Evolutionary conservation across 2,797 vertebrate genomes (phyloP).

Genomic region (Myotis pilosus): DNA sequence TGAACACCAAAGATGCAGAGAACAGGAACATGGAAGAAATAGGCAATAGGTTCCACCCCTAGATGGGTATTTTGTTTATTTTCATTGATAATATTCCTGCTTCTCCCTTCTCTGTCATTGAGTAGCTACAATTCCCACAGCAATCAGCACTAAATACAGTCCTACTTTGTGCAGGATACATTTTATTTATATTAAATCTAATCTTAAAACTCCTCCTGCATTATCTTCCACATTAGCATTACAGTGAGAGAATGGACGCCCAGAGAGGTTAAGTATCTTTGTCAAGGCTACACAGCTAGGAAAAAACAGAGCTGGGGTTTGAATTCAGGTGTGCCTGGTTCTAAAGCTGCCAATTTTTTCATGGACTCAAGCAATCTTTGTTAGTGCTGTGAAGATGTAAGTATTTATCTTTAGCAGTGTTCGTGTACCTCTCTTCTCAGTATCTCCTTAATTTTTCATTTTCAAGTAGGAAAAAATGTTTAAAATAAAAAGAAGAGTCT

Average conservation of each 20-base stretch:
- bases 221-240: not conserved
- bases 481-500: conserved; percentile 17
- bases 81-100: not conserved
- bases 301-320: not conserved
- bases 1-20: not conserved
- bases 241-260: not conserved
- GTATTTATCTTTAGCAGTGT: not conserved
- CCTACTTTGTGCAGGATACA: not conserved
- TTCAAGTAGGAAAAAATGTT: not conserved
- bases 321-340: not conserved
- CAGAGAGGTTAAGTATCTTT: not conserved
- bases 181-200: conserved; percentile 16
- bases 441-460: not conserved
- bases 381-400: not conserved
- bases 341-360: not conserved
- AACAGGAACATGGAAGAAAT: not conserved
- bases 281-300: not conserved
- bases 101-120: not conserved
- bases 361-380: not conserved
- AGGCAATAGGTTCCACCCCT: not conserved
- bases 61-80: not conserved
- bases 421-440: not conserved
- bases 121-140: not conserved
- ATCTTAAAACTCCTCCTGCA: not conserved
- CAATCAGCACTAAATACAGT: not conserved